Percentiles rank a stretch among this genome's conserved stretches.
These are phyloP conservation scores for Merodon equestris DNA, from an alignment of 2,888 invertebrate species.

Conservation along the genomic window DNA sequence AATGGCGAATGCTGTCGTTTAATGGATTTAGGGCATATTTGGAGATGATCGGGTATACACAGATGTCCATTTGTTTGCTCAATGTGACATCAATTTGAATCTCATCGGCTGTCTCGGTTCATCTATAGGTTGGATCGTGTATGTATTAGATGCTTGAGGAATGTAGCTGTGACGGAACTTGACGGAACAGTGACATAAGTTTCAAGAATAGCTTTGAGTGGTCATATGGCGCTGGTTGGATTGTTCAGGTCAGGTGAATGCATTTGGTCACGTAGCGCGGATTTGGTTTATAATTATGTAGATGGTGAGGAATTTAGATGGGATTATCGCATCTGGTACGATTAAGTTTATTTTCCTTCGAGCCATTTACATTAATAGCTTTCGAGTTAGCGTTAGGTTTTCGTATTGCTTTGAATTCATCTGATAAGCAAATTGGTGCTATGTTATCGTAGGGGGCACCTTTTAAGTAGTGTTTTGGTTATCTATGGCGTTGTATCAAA, in stretches of 20 bases:
- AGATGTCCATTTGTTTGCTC: slow-evolving; percentile 36
- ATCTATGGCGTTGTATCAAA: no score
- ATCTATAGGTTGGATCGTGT: slow-evolving; percentile 19
- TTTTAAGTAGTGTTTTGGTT: no score
- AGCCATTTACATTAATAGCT: no score
- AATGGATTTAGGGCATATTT: background rate
- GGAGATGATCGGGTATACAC: slow-evolving; percentile 9
- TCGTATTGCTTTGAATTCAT: no score
- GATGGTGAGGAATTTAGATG: no score
- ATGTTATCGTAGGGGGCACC: no score
- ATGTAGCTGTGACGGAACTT: slow-evolving; percentile 43
- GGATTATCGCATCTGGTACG: no score
- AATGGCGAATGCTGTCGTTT: background rate
- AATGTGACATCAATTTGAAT: slow-evolving; percentile 46
- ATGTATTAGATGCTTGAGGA: slow-evolving; percentile 31
- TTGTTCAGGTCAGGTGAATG: background rate
- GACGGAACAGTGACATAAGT: slow-evolving; percentile 16
- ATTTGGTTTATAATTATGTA: background rate
- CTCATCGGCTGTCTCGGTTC: slow-evolving; percentile 26
- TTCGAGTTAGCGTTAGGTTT: no score
- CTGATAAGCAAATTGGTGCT: no score
- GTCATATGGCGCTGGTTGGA: background rate
- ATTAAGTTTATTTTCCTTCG: no score
- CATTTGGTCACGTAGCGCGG: background rate
- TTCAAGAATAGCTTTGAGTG: slow-evolving; percentile 15